Conservation (phyloP, 2,888 invertebrate species). For the Nomada ruficornis region DNA sequence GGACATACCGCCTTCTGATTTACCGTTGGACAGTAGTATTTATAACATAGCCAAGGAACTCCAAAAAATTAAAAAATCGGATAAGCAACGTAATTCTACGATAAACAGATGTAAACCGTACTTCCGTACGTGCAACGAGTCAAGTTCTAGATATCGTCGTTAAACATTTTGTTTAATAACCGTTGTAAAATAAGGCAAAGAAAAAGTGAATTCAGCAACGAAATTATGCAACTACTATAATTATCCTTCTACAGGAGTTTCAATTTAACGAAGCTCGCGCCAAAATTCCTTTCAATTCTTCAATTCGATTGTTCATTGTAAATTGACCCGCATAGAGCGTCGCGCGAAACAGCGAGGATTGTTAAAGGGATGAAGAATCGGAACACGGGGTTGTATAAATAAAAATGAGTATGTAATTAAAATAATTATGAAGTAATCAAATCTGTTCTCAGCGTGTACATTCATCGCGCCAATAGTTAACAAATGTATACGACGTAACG, state of each 20-base stretch:
- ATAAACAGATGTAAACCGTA: constrained; percentile 48
- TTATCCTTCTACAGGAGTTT: background rate
- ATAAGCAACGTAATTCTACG: constrained; percentile 35
- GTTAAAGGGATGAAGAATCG: constrained; percentile 40
- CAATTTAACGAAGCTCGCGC: too few species aligned
- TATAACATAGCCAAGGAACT: constrained; percentile 57
- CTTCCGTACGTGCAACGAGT: background rate
- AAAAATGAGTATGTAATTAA: constrained; percentile 82
- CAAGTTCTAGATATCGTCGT: constrained; percentile 19
- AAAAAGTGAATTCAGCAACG: background rate
- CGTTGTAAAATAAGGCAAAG: background rate
- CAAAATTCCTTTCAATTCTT: too few species aligned
- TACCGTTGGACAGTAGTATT: constrained; percentile 56
- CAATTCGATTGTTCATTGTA: too few species aligned
- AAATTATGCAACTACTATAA: background rate
- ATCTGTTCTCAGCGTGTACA: constrained; percentile 71
- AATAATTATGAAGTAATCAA: constrained; percentile 78
- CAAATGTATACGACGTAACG: constrained; percentile 48
- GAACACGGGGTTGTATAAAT: constrained; percentile 76
- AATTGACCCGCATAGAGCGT: background rate
- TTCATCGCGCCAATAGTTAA: constrained; percentile 57
- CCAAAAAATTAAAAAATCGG: constrained; percentile 37
- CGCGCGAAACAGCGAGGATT: background rate
- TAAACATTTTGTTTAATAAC: background rate
- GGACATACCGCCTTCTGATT: constrained; percentile 6